Percentiles rank a stretch among this genome's conserved stretches.
These are phyloP conservation scores for Cromileptes altivelis DNA, from an alignment of 2,113 vertebrate genomes.

Conservation along the genomic window DNA sequence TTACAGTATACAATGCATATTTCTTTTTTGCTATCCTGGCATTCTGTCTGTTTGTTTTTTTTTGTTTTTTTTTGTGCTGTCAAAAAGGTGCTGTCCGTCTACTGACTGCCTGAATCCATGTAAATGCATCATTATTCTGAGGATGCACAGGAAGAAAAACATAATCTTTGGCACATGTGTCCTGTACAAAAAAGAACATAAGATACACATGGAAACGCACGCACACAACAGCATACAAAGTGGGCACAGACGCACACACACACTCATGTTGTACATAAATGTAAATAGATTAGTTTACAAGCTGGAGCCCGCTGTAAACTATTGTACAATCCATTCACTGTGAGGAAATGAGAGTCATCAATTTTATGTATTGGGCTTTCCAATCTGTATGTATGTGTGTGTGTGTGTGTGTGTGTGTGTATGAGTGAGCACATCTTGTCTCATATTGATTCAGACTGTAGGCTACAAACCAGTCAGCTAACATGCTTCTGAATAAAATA, in stretches of 20 bases:
- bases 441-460: slow-evolving; percentile 70
- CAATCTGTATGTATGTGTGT: slow-evolving; percentile 20
- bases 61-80: no score
- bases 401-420: slow-evolving; percentile 13
- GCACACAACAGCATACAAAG: slow-evolving; percentile 7
- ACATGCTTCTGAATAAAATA: slow-evolving; percentile 71
- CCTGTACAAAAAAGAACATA: not conserved
- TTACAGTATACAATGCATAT: no score
- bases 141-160: not conserved
- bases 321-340: slow-evolving; percentile 42
- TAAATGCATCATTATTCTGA: not conserved
- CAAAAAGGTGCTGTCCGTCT: no score
- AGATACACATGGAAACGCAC: not conserved
- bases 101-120: no score
- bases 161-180: not conserved
- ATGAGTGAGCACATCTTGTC: slow-evolving; percentile 20
- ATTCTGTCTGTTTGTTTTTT: no score
- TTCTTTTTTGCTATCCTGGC: no score
- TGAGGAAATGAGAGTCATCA: slow-evolving; percentile 66
- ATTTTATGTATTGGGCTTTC: slow-evolving; percentile 47
- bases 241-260: not conserved
- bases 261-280: slow-evolving; percentile 33
- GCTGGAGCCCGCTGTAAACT: slow-evolving; percentile 24
- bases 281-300: slow-evolving; percentile 53
- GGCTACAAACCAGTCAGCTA: slow-evolving; percentile 68